Evolutionary conservation across 2,797 vertebrate genomes (phyloP), one percentile per base, ranked within the genome.

Genomic region (Myotis planiceps): DNA sequence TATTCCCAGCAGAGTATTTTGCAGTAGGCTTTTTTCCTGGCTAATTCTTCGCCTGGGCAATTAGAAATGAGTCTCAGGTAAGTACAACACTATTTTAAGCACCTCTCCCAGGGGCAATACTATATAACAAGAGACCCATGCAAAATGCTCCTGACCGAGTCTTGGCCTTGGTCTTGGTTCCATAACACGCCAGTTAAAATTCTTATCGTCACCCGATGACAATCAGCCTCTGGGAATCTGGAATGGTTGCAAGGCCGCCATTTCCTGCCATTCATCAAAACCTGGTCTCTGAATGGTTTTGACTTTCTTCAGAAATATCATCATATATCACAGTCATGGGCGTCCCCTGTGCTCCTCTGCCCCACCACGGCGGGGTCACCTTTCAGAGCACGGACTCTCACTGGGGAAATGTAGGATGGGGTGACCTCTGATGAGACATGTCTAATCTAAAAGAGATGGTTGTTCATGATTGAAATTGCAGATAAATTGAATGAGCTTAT

Each of bases 261-360:
- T 98, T 99, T 98, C 98, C 98, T 99, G 98, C 98, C 98, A 98
- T 99, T 98, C 97, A 98, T 99, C 98, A 99, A 98, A 98, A 84
- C 88, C 49, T 81, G 92, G 96, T 96, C 88, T 97, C 96, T 93
- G 90, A 97, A 98, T 96, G 80, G 12, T 93, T 97, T 97, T 98
- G 97, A 97, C 97, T 98, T 96, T 98, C 98, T 98, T 98, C 95
- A 96, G 96, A 78, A 95, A 94, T 97, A 94, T 97, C 98, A 89
- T 98, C 98, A 97, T 98, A 97, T 92, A 98, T 98, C 98, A 98
- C 97, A 96, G 89, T 97, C 95, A 95, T 18, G 42, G 37, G 49
- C 29, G 85, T 95, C 94, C 95, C 97, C 95, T 84, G 93, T 93
- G 96, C 96, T 95, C 90, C 71, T 97, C 92, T 95, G 97, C 92